phyloP scores from a whole-genome alignment of 2,113 vertebrate species.

The Manacus vitellinus region DNA sequence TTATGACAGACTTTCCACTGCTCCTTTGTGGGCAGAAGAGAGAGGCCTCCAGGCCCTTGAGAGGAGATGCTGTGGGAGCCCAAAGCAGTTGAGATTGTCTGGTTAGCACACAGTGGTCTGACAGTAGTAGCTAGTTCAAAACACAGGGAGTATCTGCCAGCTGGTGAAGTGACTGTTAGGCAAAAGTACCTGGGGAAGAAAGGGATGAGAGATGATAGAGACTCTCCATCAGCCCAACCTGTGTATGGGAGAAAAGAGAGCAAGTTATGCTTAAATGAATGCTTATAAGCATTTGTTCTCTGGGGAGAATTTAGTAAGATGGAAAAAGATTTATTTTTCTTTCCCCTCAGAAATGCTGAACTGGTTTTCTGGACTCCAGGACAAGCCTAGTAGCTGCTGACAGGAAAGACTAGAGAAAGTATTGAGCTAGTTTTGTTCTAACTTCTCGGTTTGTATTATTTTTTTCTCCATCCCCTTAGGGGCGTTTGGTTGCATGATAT shows the following conservation, averaged over 20 bases:
- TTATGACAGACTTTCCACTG: neutral
- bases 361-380: neutral
- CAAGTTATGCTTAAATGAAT: neutral
- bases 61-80: neutral
- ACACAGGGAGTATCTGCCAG: neutral
- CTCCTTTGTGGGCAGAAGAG: neutral
- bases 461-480: neutral
- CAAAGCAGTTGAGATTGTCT: neutral
- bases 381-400: neutral
- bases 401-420: neutral
- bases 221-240: neutral
- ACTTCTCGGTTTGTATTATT: neutral
- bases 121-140: neutral
- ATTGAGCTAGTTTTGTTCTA: neutral
- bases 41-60: neutral
- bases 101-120: neutral
- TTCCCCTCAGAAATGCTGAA: neutral
- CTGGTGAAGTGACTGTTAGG: neutral
- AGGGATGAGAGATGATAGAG: neutral
- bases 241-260: neutral
- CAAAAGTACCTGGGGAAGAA: neutral
- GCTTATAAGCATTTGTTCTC: neutral
- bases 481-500: neutral
- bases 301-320: neutral
- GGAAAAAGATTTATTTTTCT: neutral